A percentile compares a stretch with the other conserved stretches of the same genome.
These are phyloP conservation scores for Chromis chromis DNA, from an alignment of 2,797 vertebrate species.

Conservation along the genomic window DNA sequence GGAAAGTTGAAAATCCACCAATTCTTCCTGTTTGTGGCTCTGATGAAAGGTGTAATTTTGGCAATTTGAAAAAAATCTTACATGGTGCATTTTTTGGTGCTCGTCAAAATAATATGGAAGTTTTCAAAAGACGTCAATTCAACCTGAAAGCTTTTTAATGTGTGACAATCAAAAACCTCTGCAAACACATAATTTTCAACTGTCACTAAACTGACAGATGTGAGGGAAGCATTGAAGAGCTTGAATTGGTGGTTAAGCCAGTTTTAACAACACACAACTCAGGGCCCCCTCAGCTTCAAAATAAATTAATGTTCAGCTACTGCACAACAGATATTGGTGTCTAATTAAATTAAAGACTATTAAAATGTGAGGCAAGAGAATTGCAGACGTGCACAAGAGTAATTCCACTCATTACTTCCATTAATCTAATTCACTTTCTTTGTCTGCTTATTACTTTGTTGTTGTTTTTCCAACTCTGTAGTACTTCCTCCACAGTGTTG, in stretches of 20 bases:
- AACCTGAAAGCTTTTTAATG: too few species aligned
- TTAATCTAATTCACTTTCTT: slow-evolving; percentile 20
- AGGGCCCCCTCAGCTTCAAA: not conserved
- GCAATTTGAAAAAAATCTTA: too few species aligned
- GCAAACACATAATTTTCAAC: not conserved
- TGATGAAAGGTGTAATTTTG: too few species aligned
- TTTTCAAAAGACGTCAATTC: too few species aligned
- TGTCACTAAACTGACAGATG: not conserved
- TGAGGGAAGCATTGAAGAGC: too few species aligned
- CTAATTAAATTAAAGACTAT: slow-evolving; percentile 6
- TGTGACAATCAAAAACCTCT: too few species aligned
- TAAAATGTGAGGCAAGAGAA: slow-evolving; percentile 9
- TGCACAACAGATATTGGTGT: not conserved
- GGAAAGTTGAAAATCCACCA: too few species aligned
- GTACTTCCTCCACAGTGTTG: not conserved
- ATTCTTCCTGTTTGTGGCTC: too few species aligned
- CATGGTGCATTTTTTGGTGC: too few species aligned
- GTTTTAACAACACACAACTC: not conserved
- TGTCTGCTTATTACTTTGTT: slow-evolving; percentile 20
- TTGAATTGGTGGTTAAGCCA: not conserved
- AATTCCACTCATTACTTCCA: not conserved
- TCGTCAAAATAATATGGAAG: too few species aligned
- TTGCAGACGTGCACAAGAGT: not conserved
- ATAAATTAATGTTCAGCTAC: not conserved
- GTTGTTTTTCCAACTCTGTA: slow-evolving; percentile 14